Evolutionary conservation across 1,140 invertebrate species (phyloP), one percentile per base, ranked within the genome.

Genomic region (Listronotus bonariensis): DNA sequence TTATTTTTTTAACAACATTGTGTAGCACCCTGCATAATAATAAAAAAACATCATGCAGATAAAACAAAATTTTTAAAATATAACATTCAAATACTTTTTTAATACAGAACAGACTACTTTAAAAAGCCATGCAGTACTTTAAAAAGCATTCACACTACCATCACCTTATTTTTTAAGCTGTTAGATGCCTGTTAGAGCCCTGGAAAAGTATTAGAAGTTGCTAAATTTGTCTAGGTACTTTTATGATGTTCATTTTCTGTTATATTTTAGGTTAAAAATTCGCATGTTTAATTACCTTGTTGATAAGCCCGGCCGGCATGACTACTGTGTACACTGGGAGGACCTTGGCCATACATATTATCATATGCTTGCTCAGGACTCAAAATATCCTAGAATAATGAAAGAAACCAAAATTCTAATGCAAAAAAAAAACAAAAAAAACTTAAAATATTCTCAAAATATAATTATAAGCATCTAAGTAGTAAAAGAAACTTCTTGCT

Each of bases 311-410:
- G 82, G 71, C 87, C 87, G 71, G 86, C 86, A 77, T 89, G 87
- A 77, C 86, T 88, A 83, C 88, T 89, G 78, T 90, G 89, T 72
- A 91, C 88, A 78, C 88, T 90, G 72, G 89, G 88, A 72, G 89
- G 89, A 75, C 88, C 89, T 83, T 91, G 92, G 77, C 87, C 89
- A 83, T 95, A 96, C 84, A 96, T 88, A 81, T 88, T 89, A 77
- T 95, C 92, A 85, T 94, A 96, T 72, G 90, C 87, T 81, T 95
- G 93, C 78, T 97, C 94, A 71, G 92, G 88, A 74, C 89, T 91
- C 81, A 96, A 89, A 89, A 94, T 93, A 82, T 95, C 92, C 89
- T 94, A 86, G 73, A 84, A 82, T 85, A 82, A 78, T 80, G 76
- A 80, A 80, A 80, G 74, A 81, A 80, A 78, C 20, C 20, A 80